These are phyloP conservation scores for Achlya flavicornis DNA, from an alignment of 2,888 invertebrate species.

Conservation along the genomic window DNA sequence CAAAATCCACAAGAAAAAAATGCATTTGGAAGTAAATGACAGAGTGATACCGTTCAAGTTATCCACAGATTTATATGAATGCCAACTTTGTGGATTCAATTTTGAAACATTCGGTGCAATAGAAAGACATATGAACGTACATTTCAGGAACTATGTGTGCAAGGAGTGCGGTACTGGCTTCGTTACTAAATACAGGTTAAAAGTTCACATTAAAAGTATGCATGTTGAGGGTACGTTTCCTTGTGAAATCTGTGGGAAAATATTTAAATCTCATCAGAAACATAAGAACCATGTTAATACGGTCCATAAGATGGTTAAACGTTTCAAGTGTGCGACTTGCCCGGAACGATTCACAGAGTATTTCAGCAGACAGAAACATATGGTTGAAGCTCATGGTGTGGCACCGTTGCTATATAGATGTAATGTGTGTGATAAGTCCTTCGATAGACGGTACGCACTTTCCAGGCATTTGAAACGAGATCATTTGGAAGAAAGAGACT, in stretches of 20 bases:
- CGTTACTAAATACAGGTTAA: conserved; percentile 63
- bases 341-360: conserved; percentile 65
- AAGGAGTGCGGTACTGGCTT: conserved; percentile 70
- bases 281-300: conserved; percentile 62
- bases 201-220: conserved; percentile 63
- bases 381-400: conserved; percentile 61
- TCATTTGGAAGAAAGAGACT: conserved; percentile 62
- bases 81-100: conserved; percentile 62
- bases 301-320: conserved; percentile 59
- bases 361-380: conserved; percentile 64
- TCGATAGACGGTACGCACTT: conserved; percentile 54
- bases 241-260: conserved; percentile 64
- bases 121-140: conserved; percentile 73
- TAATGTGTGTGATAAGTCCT: conserved; percentile 63
- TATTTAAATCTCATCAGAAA: conserved; percentile 57
- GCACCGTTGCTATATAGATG: conserved; percentile 62
- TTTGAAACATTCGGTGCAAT: conserved; percentile 74
- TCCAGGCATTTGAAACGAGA: conserved; percentile 66
- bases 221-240: conserved; percentile 54
- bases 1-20: conserved; percentile 58
- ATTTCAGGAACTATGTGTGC: conserved; percentile 70
- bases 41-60: conserved; percentile 69
- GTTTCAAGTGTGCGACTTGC: conserved; percentile 67
- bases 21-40: conserved; percentile 54
- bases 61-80: conserved; percentile 49